Conservation (phyloP, 1,140 invertebrate species). For the Bombus superbus region DNA sequence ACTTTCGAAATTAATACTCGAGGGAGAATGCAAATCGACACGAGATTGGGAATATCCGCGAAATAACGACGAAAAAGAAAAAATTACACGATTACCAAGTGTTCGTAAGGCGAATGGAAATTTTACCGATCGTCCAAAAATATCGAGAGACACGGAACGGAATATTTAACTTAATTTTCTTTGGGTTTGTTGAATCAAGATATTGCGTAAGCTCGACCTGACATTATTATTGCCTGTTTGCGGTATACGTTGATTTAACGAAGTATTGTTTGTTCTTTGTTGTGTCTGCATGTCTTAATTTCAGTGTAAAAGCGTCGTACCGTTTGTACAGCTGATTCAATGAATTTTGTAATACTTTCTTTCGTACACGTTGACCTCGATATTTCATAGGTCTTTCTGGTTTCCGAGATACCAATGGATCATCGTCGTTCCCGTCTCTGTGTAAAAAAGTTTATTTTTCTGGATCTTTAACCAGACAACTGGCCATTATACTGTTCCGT, state of each 20-base stretch:
- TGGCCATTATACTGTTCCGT: not conserved
- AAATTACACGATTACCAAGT: not conserved
- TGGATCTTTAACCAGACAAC: not conserved
- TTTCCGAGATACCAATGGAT: not conserved
- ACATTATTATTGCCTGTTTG: conserved; percentile 6
- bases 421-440: not conserved
- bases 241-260: not conserved
- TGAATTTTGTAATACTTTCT: conserved; percentile 14
- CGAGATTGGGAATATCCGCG: too few species aligned
- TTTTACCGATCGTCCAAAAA: not conserved
- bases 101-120: conserved; percentile 8
- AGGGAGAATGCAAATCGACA: accelerated
- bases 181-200: not conserved
- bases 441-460: conserved; percentile 6
- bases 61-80: not conserved
- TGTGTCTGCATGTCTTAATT: conserved; percentile 5
- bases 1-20: not conserved
- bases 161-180: conserved; percentile 10
- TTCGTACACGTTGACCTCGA: not conserved
- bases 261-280: not conserved
- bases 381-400: not conserved
- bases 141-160: not conserved
- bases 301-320: not conserved
- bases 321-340: conserved; percentile 31
- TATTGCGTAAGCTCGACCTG: conserved; percentile 12